Evolutionary conservation across 2,888 invertebrate species (phyloP), one percentile per base, ranked within the genome.

Genomic region (Oasisia sp.): DNA sequence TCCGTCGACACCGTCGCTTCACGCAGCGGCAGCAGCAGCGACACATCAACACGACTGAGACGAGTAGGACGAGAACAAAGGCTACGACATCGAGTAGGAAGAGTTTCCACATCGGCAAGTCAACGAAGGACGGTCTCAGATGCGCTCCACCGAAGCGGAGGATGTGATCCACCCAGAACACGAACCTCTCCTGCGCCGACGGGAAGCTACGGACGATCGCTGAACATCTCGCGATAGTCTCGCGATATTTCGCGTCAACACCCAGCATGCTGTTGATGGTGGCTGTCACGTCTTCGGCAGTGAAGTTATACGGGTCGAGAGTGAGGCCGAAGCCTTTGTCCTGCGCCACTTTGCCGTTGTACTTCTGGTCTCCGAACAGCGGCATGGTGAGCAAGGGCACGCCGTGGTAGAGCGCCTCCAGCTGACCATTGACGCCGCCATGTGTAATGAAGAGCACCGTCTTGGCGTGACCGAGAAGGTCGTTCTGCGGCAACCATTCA

Each of bases 361-460:
- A 92, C 38, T 56, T 19, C 90, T 92, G 93, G 32, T 93, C 93
- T 3, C 45, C 91, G 1, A 74, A 89, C 19, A 93, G 27, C 14
- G 93, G 93, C 27, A 93, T 89, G 27, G 91, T 89, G 1, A 93
- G 32, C 92, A 93, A 89, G 8, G 93, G 93, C 11, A 92, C 92
- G 9, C 92, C 92, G 50, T 93, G 93, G 92, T 91, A 92, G 89
- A 92, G 50, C 58, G 92, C 92, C 32, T 93, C 93, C 32, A 92
- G 32, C 89, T 92, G 92, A 12, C 93, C 93, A 32, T 92, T 93
- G 32, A 90, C 91, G 0, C 93, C 93, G 11, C 92, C 92, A 45
- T 93, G 93, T n/a, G 93, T 92, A 32, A 93, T 90, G 89, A 93
- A 93, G 19, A 93, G 90, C 50, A 56, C 32, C 9, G 92, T 93